Evolutionary conservation across 2,888 invertebrate species (phyloP).

Genomic region (Tanaodytes sp.): DNA sequence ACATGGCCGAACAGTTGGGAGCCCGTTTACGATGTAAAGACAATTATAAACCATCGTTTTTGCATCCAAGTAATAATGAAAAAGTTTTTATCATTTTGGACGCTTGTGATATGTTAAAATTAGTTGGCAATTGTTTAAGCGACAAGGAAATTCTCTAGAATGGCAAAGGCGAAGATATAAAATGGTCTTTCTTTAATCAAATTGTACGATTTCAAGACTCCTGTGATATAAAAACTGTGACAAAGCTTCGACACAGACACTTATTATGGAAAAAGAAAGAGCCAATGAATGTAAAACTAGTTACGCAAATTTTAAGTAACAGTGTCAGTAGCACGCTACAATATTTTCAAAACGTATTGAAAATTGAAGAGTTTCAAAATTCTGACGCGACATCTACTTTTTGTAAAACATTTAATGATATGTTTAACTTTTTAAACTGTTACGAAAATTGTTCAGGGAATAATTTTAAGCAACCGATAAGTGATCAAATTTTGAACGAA

Average conservation of each 20-base stretch:
- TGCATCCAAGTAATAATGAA: background rate
- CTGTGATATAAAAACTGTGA: slow-evolving; percentile 8
- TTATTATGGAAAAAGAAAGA: slow-evolving; percentile 9
- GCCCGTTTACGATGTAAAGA: background rate
- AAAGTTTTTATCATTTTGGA: slow-evolving; percentile 28
- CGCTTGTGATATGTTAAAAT: slow-evolving; percentile 48
- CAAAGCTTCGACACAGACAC: background rate
- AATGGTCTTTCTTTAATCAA: slow-evolving; percentile 20
- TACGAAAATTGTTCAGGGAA: slow-evolving; percentile 20
- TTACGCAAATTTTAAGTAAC: slow-evolving; percentile 57
- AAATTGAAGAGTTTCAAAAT: slow-evolving; percentile 34
- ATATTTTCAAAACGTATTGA: slow-evolving; percentile 17
- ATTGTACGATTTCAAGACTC: too few relatives aligned
- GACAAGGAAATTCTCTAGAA: slow-evolving; percentile 2
- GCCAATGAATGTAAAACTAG: slow-evolving; percentile 38
- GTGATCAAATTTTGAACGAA: background rate
- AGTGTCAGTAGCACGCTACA: slow-evolving; percentile 51
- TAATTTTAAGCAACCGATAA: slow-evolving; percentile 11
- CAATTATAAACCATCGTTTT: background rate
- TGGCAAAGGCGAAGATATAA: slow-evolving; percentile 1
- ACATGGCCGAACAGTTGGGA: background rate
- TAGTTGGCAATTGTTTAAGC: slow-evolving; percentile 29
- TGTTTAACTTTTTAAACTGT: slow-evolving; percentile 61
- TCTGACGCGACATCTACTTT: slow-evolving; percentile 52
- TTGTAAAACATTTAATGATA: slow-evolving; percentile 53